Conservation (phyloP, 2,888 invertebrate genomes). For the Eledone cirrhosa region DNA sequence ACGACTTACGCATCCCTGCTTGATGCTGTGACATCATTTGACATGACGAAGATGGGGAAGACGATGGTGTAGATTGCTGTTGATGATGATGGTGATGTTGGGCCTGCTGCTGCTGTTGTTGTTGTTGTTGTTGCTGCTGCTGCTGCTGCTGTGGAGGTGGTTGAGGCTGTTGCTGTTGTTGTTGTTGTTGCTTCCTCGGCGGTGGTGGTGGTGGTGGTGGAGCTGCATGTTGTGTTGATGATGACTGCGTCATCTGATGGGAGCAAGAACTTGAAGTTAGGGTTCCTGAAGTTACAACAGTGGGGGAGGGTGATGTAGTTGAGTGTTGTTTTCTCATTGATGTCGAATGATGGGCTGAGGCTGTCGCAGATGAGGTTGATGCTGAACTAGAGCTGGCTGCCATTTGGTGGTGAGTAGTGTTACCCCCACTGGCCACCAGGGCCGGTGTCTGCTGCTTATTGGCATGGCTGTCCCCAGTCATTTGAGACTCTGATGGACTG, state of each 20-base stretch:
- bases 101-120: background rate
- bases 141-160: background rate
- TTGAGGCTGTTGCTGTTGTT: background rate
- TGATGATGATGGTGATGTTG: background rate
- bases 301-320: background rate
- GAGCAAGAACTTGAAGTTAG: background rate
- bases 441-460: background rate
- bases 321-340: constrained; percentile 23
- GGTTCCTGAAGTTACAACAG: background rate
- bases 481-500: background rate
- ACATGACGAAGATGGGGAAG: constrained; percentile 7
- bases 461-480: background rate
- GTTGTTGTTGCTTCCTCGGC: background rate
- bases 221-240: background rate
- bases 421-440: background rate
- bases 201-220: constrained; percentile 10
- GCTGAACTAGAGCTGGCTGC: constrained; percentile 1
- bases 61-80: background rate
- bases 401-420: constrained; percentile 3
- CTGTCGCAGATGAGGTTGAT: background rate
- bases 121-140: background rate
- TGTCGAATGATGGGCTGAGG: background rate
- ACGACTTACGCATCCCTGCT: background rate
- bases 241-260: background rate
- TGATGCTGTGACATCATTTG: constrained; percentile 23